Conservation (phyloP, 2,113 vertebrate species). For the Corydoras sp. region DNA sequence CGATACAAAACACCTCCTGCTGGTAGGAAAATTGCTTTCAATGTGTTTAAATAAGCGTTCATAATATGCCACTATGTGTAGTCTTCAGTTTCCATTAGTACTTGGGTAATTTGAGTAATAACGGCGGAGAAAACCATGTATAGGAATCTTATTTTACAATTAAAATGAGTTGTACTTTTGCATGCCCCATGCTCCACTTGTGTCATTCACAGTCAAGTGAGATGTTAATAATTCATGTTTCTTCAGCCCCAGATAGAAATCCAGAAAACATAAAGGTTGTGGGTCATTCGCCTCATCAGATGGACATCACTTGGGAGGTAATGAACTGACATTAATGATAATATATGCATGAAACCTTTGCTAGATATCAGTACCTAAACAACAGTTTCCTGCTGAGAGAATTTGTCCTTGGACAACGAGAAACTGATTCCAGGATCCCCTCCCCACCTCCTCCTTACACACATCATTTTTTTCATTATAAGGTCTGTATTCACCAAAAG, state of each 20-base stretch:
- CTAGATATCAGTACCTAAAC: too few relatives aligned
- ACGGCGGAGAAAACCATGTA: neutral
- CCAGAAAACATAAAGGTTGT: constrained; percentile 82
- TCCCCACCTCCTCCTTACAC: too few relatives aligned
- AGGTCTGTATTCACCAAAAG: too few relatives aligned
- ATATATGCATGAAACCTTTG: neutral
- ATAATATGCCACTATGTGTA: neutral
- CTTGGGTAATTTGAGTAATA: too few relatives aligned
- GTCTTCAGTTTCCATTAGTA: neutral
- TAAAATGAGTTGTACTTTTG: neutral
- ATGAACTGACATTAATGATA: constrained; percentile 17
- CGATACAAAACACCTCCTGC: constrained; percentile 76
- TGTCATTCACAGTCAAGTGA: constrained; percentile 12
- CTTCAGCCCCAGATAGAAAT: constrained; percentile 86
- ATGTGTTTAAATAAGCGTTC: too few relatives aligned
- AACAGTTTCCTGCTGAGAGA: too few relatives aligned
- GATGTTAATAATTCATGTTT: constrained; percentile 28
- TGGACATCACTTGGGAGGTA: constrained; percentile 96
- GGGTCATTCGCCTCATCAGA: constrained; percentile 81
- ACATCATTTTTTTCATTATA: too few relatives aligned
- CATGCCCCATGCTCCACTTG: neutral
- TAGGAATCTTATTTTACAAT: neutral
- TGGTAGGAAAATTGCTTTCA: constrained; percentile 60
- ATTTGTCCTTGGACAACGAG: too few relatives aligned
- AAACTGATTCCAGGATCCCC: too few relatives aligned